These are phyloP conservation scores for Salmo trutta DNA, from an alignment of 2,797 vertebrate species.

Conservation along the genomic window DNA sequence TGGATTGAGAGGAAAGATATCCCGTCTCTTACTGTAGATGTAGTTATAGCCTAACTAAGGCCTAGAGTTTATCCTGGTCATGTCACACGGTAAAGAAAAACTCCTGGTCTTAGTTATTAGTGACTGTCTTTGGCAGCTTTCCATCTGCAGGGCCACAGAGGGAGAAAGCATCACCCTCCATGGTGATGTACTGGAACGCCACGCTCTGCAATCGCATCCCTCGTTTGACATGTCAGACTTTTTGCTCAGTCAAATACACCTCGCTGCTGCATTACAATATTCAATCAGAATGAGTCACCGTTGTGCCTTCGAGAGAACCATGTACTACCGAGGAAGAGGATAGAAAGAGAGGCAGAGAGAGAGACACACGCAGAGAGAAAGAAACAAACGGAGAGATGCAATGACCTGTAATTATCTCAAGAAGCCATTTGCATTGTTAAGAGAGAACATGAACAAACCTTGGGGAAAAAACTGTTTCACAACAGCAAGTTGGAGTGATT, in stretches of 20 bases:
- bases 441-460: not conserved
- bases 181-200: not conserved
- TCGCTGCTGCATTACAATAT: slow-evolving; percentile 1
- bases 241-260: not conserved
- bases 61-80: not conserved
- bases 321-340: not conserved
- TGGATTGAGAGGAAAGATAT: not conserved
- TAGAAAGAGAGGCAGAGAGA: not conserved
- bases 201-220: not conserved
- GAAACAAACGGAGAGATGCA: not conserved
- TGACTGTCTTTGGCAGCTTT: not conserved
- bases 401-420: not conserved
- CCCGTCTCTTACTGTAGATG: not conserved
- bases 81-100: not conserved
- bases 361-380: not conserved
- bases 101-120: not conserved
- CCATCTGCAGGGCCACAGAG: too few relatives aligned
- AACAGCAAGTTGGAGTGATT: slow-evolving; percentile 35
- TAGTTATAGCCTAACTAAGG: not conserved
- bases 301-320: not conserved
- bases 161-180: not conserved
- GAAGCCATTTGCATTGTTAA: slow-evolving; percentile 2
- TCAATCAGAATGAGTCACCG: not conserved
- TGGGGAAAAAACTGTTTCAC: not conserved
- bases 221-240: not conserved